Base-by-base conservation (phyloP, 2,113 vertebrate species). In the Proterorhinus semilunaris region DNA sequence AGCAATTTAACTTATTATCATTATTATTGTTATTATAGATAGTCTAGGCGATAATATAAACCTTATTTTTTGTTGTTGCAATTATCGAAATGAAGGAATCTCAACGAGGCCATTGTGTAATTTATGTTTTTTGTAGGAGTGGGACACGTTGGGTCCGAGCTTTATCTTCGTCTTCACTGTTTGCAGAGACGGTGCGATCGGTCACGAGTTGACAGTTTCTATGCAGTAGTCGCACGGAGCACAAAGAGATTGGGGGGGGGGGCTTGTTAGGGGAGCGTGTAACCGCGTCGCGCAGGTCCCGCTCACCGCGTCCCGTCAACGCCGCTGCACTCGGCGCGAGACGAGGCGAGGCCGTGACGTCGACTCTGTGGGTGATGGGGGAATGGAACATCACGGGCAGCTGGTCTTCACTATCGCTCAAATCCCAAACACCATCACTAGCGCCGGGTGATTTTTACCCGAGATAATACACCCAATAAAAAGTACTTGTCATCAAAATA, bases 41-140 rank as follows among this genome's bases (percentile, higher is more conserved):
- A 91, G 91, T 73, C 86, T 93, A 92, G 92, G 85, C 86, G 86
- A 93, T 92, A 93, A 94, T 94, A 94, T 93, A 93, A 93, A 88
- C 64, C 88, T 91, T 89, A 90, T 84, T 88, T 87, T 85, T 72
- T 83, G 68, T 80, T 89, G 85, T 88, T 88, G 76, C 83, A 86
- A 58, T 72, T 77, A 80, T 88, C 79, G 80, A 87, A 81, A 78
- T 84, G 27, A 87, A 82, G 73, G 84, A 78, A 79, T 85, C 84
- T 76, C 77, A 80, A 73, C 80, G 52, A 79, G 86, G 80, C 49
- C 74, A 82, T 76, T 85, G 69, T 68, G 73, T 68, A 74, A 85
- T 84, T 82, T 74, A 71, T 69, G 66, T 87, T 85, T 87, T 44
- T 83, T 84, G 45, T 21, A 71, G 21, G 21, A 21, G 2, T 21